A percentile compares a stretch with the other conserved stretches of the same genome.
Conservation (phyloP, 30 jellyfish, hydroid and myxozoan genomes). For the Aurelia coerulea region DNA sequence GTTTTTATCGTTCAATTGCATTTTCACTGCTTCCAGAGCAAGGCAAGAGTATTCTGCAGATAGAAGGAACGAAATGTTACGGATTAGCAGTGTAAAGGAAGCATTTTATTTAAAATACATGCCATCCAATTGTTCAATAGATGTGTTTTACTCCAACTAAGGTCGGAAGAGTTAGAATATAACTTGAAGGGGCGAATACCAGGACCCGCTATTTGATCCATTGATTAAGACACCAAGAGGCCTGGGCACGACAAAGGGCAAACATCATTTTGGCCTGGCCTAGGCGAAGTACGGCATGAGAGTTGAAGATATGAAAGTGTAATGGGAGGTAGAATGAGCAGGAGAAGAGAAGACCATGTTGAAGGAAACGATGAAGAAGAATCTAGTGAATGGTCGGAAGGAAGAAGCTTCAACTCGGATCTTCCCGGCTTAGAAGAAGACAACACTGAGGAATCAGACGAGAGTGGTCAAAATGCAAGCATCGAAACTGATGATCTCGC, state of each 20-base stretch:
- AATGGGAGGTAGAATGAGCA: constrained; percentile 73
- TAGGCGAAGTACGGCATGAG: neutral
- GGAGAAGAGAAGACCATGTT: constrained; percentile 34
- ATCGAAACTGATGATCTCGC: constrained; percentile 62
- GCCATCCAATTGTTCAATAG: too few relatives aligned
- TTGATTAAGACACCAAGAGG: neutral
- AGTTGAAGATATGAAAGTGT: neutral
- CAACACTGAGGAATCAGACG: constrained; percentile 21
- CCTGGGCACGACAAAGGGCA: neutral
- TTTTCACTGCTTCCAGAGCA: too few relatives aligned
- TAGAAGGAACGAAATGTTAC: too few relatives aligned
- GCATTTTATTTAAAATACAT: too few relatives aligned
- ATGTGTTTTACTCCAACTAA: too few relatives aligned
- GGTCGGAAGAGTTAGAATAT: too few relatives aligned
- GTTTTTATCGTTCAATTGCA: too few relatives aligned
- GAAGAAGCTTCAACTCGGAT: constrained; percentile 15
- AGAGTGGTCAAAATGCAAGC: neutral
- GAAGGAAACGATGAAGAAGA: constrained; percentile 24
- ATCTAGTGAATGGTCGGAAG: constrained; percentile 10
- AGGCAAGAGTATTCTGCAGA: too few relatives aligned
- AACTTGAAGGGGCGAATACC: too few relatives aligned
- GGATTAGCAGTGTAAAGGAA: too few relatives aligned
- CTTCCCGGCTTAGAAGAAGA: constrained; percentile 27
- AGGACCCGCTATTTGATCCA: too few relatives aligned
- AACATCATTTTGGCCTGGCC: neutral